Percentiles rank a stretch among this genome's conserved stretches.
Conservation (phyloP, 2,113 vertebrate species). For the Datnioides undecimradiatus region DNA sequence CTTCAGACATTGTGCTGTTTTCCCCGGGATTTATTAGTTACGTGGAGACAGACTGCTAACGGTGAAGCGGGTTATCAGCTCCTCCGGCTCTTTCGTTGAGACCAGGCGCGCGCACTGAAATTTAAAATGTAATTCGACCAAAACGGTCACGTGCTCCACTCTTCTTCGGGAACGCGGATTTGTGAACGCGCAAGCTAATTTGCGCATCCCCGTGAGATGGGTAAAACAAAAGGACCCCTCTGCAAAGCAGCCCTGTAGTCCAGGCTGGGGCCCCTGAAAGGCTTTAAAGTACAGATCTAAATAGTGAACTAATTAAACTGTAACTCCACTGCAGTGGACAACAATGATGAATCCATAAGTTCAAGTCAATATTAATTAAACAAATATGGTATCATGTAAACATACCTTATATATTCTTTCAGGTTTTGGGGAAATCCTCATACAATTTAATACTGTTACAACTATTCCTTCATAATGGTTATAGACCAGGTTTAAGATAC, state of each 20-base stretch:
- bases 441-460: background rate
- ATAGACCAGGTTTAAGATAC: too few relatives aligned
- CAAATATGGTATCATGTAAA: too few relatives aligned
- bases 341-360: too few relatives aligned
- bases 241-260: background rate
- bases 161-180: slow-evolving; percentile 73
- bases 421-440: background rate
- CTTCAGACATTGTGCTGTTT: slow-evolving; percentile 88
- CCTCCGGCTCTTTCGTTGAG: slow-evolving; percentile 76
- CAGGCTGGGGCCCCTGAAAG: fast-evolving
- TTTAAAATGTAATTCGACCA: slow-evolving; percentile 79
- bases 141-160: slow-evolving; percentile 79
- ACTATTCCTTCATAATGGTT: background rate
- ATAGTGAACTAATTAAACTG: background rate
- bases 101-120: slow-evolving; percentile 83
- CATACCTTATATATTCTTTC: too few relatives aligned
- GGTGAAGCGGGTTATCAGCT: slow-evolving; percentile 57
- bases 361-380: too few relatives aligned
- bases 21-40: background rate
- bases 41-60: slow-evolving; percentile 6
- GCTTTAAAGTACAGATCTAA: background rate
- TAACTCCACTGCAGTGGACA: background rate
- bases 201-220: slow-evolving; percentile 66
- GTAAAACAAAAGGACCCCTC: background rate
- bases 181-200: slow-evolving; percentile 61